A percentile compares a stretch with the other conserved stretches of the same genome.
phyloP scores from a whole-genome alignment of 2,888 invertebrate species.

The Perizoma affinitatum region DNA sequence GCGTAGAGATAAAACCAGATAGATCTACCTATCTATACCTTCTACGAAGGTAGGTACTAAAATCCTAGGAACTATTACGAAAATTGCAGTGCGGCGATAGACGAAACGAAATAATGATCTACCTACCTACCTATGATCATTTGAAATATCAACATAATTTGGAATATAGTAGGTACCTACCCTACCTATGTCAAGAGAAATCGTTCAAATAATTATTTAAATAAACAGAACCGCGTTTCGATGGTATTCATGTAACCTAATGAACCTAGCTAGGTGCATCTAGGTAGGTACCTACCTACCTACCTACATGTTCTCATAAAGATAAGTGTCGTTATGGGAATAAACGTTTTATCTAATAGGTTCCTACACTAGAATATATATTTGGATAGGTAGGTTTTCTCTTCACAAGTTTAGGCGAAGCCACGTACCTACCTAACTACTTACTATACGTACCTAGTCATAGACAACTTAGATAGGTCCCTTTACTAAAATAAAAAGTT shows the following conservation, averaged over 20 bases:
- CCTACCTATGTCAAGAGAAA: constrained; percentile 10
- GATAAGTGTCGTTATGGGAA: no score
- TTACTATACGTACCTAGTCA: no score
- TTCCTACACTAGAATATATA: no score
- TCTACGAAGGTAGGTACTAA: neutral
- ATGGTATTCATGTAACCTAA: neutral
- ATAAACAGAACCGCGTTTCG: neutral
- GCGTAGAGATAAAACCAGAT: neutral
- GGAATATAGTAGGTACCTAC: no score
- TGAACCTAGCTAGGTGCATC: no score
- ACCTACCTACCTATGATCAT: neutral
- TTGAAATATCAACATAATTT: constrained; percentile 2
- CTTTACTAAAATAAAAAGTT: no score
- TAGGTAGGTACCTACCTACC: neutral
- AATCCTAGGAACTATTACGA: neutral
- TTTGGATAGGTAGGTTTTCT: no score
- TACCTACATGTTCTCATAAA: neutral
- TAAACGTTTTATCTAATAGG: no score
- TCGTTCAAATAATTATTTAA: neutral
- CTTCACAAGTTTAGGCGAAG: no score
- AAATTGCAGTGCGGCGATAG: neutral
- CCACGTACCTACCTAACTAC: no score
- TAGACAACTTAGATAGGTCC: no score
- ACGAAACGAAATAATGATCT: constrained; percentile 3
- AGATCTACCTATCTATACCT: neutral